Percentiles rank a stretch among this genome's conserved stretches.
Conservation (phyloP, 2,888 invertebrate species). For the Ashinkailepas kermadecensis region DNA sequence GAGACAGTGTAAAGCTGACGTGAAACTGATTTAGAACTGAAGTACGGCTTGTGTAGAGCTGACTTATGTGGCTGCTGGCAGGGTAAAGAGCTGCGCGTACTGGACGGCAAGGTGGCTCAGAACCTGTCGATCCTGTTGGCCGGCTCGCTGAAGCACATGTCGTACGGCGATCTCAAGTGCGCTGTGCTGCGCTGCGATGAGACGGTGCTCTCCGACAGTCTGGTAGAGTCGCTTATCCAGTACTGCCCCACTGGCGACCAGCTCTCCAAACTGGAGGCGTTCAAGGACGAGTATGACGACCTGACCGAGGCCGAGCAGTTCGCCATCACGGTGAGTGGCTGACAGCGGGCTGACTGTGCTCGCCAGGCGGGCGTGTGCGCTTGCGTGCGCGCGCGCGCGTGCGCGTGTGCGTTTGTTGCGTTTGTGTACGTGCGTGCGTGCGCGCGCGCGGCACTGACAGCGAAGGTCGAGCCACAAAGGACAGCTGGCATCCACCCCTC, state of each 20-base stretch:
- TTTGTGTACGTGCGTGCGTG: too few species aligned
- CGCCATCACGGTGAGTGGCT: neutral
- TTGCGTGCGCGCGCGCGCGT: too few species aligned
- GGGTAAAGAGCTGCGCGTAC: constrained; percentile 79
- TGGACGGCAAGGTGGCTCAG: constrained; percentile 89
- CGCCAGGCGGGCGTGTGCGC: too few species aligned
- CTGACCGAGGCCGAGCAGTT: constrained; percentile 92
- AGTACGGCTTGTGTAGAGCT: constrained; percentile 35
- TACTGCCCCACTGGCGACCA: constrained; percentile 89
- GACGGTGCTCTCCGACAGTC: constrained; percentile 69
- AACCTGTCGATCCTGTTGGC: constrained; percentile 77
- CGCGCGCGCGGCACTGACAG: too few species aligned
- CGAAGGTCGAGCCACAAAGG: too few species aligned
- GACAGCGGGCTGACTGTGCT: too few species aligned
- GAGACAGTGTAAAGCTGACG: constrained; percentile 20
- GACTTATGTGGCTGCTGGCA: constrained; percentile 58
- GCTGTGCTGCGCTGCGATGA: constrained; percentile 82
- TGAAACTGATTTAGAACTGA: constrained; percentile 35
- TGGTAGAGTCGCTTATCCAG: constrained; percentile 80
- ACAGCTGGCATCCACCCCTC: too few species aligned
- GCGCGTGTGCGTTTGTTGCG: too few species aligned
- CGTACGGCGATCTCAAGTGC: constrained; percentile 68
- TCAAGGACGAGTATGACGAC: constrained; percentile 67
- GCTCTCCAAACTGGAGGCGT: constrained; percentile 69
- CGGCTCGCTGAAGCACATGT: constrained; percentile 75